phyloP scores from a whole-genome alignment of 37 sponge, comb jelly and placozoan species.

The Aplysina aerophoba region DNA sequence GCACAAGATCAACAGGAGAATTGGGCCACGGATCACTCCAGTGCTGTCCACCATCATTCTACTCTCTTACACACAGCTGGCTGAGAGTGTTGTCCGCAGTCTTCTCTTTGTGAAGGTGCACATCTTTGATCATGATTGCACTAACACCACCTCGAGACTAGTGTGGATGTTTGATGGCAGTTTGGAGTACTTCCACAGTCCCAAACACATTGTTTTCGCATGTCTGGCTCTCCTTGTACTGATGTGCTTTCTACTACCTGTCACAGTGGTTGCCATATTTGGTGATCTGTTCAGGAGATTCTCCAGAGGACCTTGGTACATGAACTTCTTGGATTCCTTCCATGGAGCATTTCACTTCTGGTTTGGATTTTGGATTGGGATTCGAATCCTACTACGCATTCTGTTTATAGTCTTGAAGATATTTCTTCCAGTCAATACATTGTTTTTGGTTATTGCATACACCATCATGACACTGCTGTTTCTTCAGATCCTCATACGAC shows the following conservation, averaged over 20 bases:
- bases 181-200: constrained; percentile 15
- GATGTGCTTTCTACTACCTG: constrained; percentile 27
- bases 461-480: background rate
- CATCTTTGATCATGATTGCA: background rate
- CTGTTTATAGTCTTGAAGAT: background rate
- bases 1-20: background rate
- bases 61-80: constrained; percentile 25
- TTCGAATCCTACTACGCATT: background rate
- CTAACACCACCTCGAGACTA: background rate
- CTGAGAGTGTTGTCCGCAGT: background rate
- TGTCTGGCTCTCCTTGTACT: background rate
- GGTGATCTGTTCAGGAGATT: constrained; percentile 21
- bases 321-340: constrained; percentile 20
- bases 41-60: constrained; percentile 41
- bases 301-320: constrained; percentile 6
- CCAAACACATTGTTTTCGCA: constrained; percentile 25
- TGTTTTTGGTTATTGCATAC: background rate
- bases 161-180: constrained; percentile 46
- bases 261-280: background rate
- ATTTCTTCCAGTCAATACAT: background rate
- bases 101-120: background rate
- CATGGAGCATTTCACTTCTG: constrained; percentile 18
- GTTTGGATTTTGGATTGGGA: constrained; percentile 26
- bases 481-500: background rate
- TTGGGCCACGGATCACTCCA: constrained; percentile 38